These are phyloP conservation scores for Sitta carolinensis DNA, from an alignment of 2,797 vertebrate species.

Conservation along the genomic window DNA sequence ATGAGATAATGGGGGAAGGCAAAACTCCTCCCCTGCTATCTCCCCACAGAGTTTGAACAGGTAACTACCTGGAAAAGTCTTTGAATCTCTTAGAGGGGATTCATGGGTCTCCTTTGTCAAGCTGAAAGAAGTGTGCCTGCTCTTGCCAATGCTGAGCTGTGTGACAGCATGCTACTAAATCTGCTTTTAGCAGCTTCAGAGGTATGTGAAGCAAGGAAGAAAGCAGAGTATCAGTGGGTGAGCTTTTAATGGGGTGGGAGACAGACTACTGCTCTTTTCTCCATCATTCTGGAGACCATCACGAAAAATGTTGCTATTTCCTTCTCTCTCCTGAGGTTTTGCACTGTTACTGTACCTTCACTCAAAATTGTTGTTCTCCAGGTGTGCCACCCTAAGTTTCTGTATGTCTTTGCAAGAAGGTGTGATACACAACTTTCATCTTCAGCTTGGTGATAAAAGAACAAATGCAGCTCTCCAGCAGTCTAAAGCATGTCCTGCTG, in stretches of 20 bases:
- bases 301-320: conserved; percentile 65
- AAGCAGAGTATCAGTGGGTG: conserved; percentile 72
- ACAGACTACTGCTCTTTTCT: conserved; percentile 71
- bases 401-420: neutral
- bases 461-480: neutral
- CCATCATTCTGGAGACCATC: conserved; percentile 67
- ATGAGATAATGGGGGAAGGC: conserved; percentile 17
- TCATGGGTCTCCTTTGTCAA: conserved; percentile 64
- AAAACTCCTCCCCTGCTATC: conserved; percentile 62
- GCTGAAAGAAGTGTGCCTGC: conserved; percentile 45
- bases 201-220: conserved; percentile 67
- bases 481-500: neutral
- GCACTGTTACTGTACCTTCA: neutral
- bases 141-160: conserved; percentile 53
- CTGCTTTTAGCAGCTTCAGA: conserved; percentile 67
- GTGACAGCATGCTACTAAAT: conserved; percentile 59
- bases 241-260: conserved; percentile 75
- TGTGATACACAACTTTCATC: neutral
- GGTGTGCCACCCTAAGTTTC: neutral
- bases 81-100: conserved; percentile 67
- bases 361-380: neutral
- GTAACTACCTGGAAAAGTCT: conserved; percentile 70
- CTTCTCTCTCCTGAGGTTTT: conserved; percentile 39
- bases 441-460: neutral
- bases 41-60: conserved; percentile 68